phyloP scores from a whole-genome alignment of 1,140 invertebrate species.

The Matsumurasca onukii region DNA sequence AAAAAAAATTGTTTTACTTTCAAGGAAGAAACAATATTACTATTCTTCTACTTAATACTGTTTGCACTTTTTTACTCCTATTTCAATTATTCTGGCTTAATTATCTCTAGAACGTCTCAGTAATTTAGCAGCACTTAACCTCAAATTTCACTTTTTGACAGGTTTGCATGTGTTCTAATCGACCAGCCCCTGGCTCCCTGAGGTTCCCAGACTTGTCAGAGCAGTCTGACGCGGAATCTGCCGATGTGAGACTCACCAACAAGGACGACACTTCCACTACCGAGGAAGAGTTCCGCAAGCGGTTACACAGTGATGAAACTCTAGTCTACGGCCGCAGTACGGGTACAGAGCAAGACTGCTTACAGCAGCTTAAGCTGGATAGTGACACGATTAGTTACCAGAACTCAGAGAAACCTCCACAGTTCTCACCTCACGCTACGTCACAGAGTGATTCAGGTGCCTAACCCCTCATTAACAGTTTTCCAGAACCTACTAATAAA shows the following conservation, averaged over 20 bases:
- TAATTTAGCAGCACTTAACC: no score
- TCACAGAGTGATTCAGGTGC: constrained; percentile 34
- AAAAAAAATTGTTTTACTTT: no score
- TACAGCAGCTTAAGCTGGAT: constrained; percentile 24
- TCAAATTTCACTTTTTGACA: background rate
- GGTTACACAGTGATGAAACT: background rate
- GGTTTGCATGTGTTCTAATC: background rate
- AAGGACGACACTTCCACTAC: background rate
- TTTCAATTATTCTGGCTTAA: no score
- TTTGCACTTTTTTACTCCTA: no score
- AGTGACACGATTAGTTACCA: constrained; percentile 22
- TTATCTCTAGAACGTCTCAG: no score
- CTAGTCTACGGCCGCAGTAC: no score
- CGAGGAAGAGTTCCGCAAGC: constrained; percentile 18
- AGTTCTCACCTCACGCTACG: constrained; percentile 32
- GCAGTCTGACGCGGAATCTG: constrained; percentile 19
- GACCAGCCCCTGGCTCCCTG: background rate
- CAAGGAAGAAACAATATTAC: no score
- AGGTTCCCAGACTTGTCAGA: constrained; percentile 16
- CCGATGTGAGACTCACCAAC: background rate
- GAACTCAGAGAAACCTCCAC: constrained; percentile 28
- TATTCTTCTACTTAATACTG: no score
- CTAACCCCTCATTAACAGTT: no score
- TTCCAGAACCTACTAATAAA: background rate
- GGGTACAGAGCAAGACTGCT: constrained; percentile 47